phyloP scores from a whole-genome alignment of 2,888 invertebrate genomes.

The Oxystoma pomonae region DNA sequence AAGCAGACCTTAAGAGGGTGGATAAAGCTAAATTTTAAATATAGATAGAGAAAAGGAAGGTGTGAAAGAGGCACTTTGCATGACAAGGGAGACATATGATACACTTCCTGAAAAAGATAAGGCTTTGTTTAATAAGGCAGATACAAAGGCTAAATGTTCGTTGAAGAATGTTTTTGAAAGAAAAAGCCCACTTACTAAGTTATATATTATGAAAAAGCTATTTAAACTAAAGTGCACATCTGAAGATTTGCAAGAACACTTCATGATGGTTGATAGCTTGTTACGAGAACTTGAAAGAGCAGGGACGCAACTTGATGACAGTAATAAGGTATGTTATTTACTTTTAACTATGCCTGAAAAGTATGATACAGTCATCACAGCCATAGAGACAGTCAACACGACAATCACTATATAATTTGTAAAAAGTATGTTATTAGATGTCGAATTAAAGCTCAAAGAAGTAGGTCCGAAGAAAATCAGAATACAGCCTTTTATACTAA shows the following conservation, averaged over 20 bases:
- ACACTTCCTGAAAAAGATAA: too few relatives aligned
- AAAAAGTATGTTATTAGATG: background rate
- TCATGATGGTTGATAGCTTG: background rate
- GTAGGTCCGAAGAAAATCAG: background rate
- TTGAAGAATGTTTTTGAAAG: background rate
- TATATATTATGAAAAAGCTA: background rate
- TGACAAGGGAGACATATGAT: too few relatives aligned
- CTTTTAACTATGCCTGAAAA: background rate
- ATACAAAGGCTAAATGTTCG: too few relatives aligned
- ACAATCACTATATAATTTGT: background rate
- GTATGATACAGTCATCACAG: background rate
- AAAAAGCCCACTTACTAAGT: background rate
- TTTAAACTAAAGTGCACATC: background rate
- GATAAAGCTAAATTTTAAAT: too few relatives aligned
- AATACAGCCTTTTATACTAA: background rate
- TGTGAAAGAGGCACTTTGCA: too few relatives aligned
- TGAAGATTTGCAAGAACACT: background rate
- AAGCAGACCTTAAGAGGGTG: too few relatives aligned
- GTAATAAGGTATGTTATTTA: background rate
- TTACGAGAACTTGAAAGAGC: background rate
- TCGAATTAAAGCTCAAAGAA: background rate
- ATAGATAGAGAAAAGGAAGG: too few relatives aligned
- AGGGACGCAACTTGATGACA: background rate
- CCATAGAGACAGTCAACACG: background rate
- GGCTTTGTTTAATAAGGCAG: too few relatives aligned